Conservation (phyloP, 2,113 vertebrate species). For the Callipepla squamata region DNA sequence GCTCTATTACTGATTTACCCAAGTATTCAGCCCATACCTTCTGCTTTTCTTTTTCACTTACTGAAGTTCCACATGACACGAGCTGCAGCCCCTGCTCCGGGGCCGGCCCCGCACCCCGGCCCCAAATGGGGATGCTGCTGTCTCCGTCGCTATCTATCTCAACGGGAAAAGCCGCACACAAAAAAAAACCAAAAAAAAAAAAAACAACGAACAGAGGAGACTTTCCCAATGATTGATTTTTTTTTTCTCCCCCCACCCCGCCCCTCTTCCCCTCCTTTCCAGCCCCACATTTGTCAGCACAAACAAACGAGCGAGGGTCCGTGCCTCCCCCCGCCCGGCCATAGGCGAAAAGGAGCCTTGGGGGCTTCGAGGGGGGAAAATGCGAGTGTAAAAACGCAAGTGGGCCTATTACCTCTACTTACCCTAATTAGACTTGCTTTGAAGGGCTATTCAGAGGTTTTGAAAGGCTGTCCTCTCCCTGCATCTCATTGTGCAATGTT, state of each 20-base stretch:
- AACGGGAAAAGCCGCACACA: constrained; percentile 48
- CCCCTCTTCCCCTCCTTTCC: constrained; percentile 29
- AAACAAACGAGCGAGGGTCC: constrained; percentile 77
- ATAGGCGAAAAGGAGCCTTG: constrained; percentile 77
- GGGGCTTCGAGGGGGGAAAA: constrained; percentile 75
- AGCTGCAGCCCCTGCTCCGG: constrained; percentile 77
- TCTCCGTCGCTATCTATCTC: constrained; percentile 60
- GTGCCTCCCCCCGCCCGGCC: neutral
- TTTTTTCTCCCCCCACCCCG: neutral
- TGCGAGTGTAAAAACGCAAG: constrained; percentile 85
- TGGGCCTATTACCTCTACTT: constrained; percentile 90
- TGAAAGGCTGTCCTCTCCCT: constrained; percentile 82
- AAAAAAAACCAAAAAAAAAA: constrained; percentile 53
- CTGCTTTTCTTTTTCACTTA: constrained; percentile 87
- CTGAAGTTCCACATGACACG: constrained; percentile 87
- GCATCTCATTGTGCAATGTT: constrained; percentile 86
- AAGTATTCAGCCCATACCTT: constrained; percentile 94
- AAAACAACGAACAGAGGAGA: constrained; percentile 44
- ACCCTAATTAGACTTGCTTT: constrained; percentile 92
- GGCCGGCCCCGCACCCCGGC: constrained; percentile 59
- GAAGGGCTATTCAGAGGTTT: constrained; percentile 86
- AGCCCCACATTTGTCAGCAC: constrained; percentile 73
- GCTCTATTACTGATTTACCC: constrained; percentile 98
- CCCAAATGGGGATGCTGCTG: constrained; percentile 65
- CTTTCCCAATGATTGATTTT: constrained; percentile 79